These are phyloP conservation scores for Callopanchax toddi DNA, from an alignment of 2,113 vertebrate species.

Conservation along the genomic window DNA sequence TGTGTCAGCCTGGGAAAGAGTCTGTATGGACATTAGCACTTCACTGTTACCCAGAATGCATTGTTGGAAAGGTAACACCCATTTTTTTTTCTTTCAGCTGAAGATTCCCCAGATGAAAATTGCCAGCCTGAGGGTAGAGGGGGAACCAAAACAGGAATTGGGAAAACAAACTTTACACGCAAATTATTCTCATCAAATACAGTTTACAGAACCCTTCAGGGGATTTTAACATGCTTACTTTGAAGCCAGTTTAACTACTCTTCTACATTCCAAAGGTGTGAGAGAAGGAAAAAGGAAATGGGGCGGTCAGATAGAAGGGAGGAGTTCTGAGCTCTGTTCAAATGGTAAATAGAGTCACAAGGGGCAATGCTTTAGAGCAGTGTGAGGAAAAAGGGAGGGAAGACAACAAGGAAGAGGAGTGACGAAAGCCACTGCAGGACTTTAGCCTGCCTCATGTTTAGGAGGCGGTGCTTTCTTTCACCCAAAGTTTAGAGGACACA, in stretches of 20 bases:
- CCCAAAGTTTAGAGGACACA: slow-evolving; percentile 36
- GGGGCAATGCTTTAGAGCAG: slow-evolving; percentile 45
- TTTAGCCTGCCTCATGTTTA: slow-evolving; percentile 53
- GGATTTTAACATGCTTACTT: background rate
- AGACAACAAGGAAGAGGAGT: slow-evolving; percentile 42
- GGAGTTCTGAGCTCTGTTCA: slow-evolving; percentile 43
- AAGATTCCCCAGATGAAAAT: slow-evolving; percentile 28
- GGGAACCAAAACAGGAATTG: slow-evolving; percentile 7
- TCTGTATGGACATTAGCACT: background rate
- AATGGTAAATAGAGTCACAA: slow-evolving; percentile 72
- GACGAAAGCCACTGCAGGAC: slow-evolving; percentile 39
- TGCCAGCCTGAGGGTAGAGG: slow-evolving; percentile 4
- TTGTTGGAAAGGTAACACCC: slow-evolving; percentile 62
- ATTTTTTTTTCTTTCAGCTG: slow-evolving; percentile 53
- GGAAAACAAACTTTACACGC: background rate
- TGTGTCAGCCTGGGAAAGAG: background rate
- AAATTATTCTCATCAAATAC: background rate
- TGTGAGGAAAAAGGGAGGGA: slow-evolving; percentile 40
- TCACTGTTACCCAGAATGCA: slow-evolving; percentile 68
- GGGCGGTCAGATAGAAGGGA: slow-evolving; percentile 41
- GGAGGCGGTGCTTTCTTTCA: slow-evolving; percentile 44
- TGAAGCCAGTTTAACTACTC: background rate
- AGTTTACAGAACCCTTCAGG: background rate
- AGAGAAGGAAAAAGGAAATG: slow-evolving; percentile 33
- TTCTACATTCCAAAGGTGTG: slow-evolving; percentile 49